Base-by-base conservation (phyloP, 2,888 invertebrate species). In the Tipula confusa region DNA sequence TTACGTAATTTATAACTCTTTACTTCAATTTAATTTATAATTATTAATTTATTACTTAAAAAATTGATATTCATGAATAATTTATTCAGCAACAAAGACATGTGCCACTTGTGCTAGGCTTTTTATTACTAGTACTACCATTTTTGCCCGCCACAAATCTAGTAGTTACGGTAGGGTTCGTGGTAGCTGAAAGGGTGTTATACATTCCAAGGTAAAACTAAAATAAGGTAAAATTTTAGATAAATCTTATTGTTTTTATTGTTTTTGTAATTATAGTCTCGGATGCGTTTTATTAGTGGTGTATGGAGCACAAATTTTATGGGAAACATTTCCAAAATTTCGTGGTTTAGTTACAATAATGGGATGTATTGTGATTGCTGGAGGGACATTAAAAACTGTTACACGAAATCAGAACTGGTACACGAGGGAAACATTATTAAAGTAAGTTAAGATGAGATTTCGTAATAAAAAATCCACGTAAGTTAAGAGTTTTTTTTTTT, bases 141-240 rank as follows among this genome's bases (percentile, higher is more conserved):
- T 97, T 96, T 89, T 91, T 97, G 83, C 97, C 96, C 1, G 96
- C 97, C 0, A 94, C 96, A 84, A 97, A 97, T 88, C 89, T 96
- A 48, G 91, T 95, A 84, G 93, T 95, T 86, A 95, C 95, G 0
- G 95, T 95, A 2, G 95, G 95, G 33, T 95, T 95, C 87, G 95
- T 95, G 6, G 93, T 97, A 0, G 97, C 97, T 0, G 97, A 97
- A 89, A 91, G 97, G 86, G 94, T 97, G 36, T 92, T 97, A 13
- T 97, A 97, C 89, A 95, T 97, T 87, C 96, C 97, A 83, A 95
- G 93, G 95, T 95, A 91, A 83, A n/a, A 36, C 24, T 28, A 24
- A 24, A 79, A 79, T 1, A 79, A 29, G 15, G 24, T n/a, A n/a
- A 18, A 24, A 79, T 24, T 3, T 79, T 3, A 79, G n/a, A 79